Conservation (phyloP, 1,140 invertebrate species). For the Whitmania pigra region DNA sequence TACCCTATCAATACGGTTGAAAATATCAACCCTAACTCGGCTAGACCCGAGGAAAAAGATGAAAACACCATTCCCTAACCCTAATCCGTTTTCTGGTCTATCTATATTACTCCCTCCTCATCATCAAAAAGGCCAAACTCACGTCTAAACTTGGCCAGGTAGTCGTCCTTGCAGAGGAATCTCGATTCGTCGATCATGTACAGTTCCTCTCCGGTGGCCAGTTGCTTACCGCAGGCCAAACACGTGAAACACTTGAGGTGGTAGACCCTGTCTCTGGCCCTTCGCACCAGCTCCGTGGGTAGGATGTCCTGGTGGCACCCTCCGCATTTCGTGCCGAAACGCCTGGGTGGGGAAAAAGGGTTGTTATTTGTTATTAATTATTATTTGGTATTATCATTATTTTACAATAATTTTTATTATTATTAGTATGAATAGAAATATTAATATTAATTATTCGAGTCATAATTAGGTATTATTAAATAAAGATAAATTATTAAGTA, state of each 20-base stretch:
- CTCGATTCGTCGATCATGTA: slow-evolving; percentile 93
- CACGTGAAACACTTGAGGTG: slow-evolving; percentile 97
- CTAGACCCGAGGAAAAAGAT: background rate
- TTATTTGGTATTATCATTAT: too few relatives aligned
- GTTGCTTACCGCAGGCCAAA: slow-evolving; percentile 85
- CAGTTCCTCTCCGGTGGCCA: slow-evolving; percentile 90
- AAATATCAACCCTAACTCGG: background rate
- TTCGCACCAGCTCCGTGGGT: slow-evolving; percentile 87
- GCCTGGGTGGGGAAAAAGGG: slow-evolving; percentile 55
- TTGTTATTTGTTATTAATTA: too few relatives aligned
- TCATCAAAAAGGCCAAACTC: background rate
- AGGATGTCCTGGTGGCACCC: slow-evolving; percentile 83
- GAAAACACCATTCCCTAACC: background rate
- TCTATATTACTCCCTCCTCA: too few relatives aligned
- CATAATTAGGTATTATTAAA: too few relatives aligned
- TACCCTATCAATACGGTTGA: too few relatives aligned
- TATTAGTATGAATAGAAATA: too few relatives aligned
- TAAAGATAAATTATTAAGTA: too few relatives aligned
- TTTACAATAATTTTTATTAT: slow-evolving; percentile 5
- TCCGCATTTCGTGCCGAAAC: slow-evolving; percentile 87
- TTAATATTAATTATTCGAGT: slow-evolving; percentile 12
- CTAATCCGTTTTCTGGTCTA: background rate
- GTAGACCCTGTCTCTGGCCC: slow-evolving; percentile 83
- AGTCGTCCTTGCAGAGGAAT: slow-evolving; percentile 97
- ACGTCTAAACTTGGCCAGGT: slow-evolving; percentile 39